Conservation (phyloP, 2,113 vertebrate species). For the Rhinolophus sinicus region DNA sequence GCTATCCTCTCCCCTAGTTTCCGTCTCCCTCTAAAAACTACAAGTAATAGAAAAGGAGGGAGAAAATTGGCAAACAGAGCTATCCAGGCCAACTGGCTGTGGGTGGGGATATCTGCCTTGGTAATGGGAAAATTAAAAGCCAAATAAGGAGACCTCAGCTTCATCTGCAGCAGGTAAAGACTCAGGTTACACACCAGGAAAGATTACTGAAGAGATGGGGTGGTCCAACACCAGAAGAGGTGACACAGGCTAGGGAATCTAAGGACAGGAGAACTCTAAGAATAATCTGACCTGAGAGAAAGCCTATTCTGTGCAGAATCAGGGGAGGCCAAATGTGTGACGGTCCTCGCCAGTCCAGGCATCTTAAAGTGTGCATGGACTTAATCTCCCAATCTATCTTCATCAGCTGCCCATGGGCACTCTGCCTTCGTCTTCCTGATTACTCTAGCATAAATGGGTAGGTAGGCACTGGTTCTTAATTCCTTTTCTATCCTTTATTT, state of each 20-base stretch:
- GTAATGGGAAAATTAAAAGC: background rate
- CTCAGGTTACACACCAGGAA: background rate
- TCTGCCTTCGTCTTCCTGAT: background rate
- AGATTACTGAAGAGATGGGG: background rate
- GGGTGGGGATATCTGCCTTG: background rate
- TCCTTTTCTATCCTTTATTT: background rate
- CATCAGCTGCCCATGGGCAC: background rate
- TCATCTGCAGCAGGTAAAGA: background rate
- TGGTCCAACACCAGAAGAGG: background rate
- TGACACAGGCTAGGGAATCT: background rate
- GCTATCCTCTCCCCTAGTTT: background rate
- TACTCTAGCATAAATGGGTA: background rate
- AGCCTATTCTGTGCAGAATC: background rate
- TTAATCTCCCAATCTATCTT: background rate
- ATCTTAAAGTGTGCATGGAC: background rate
- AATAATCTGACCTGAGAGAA: background rate
- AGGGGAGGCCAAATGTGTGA: background rate
- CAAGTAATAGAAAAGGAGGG: constrained; percentile 7
- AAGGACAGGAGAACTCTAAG: background rate
- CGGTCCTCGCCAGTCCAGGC: background rate
- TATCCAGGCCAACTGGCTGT: background rate
- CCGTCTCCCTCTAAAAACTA: background rate
- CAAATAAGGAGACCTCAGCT: background rate
- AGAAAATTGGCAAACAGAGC: background rate
- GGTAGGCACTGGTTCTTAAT: background rate